These are phyloP conservation scores for Rhingia rostrata DNA, from an alignment of 2,888 invertebrate genomes.

Conservation along the genomic window DNA sequence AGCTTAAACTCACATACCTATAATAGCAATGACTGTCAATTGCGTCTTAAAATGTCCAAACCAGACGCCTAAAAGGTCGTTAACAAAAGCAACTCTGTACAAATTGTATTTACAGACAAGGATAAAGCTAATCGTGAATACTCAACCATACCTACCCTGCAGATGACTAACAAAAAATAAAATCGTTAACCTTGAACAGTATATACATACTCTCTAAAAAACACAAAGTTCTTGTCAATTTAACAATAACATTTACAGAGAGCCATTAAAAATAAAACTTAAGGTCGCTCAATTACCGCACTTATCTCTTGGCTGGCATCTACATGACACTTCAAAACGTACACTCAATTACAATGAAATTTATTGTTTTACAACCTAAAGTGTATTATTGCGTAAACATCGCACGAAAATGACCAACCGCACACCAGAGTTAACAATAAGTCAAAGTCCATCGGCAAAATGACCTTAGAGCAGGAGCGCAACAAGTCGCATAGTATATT, in stretches of 20 bases:
- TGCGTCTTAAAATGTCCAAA: too few species aligned
- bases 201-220: constrained; percentile 3
- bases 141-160: not conserved
- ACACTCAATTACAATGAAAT: constrained; percentile 37
- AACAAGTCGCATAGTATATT: constrained; percentile 36
- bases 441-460: constrained; percentile 34
- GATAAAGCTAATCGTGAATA: not conserved
- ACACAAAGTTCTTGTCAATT: constrained; percentile 25
- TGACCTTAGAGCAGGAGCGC: constrained; percentile 61
- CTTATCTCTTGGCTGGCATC: constrained; percentile 58
- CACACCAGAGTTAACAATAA: constrained; percentile 31
- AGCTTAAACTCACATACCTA: too few species aligned
- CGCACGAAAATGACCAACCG: constrained; percentile 56
- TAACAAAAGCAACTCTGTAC: not conserved
- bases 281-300: constrained; percentile 54
- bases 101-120: not conserved
- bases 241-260: constrained; percentile 15
- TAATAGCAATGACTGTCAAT: too few species aligned
- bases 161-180: not conserved
- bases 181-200: not conserved
- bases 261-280: constrained; percentile 49
- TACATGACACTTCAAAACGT: constrained; percentile 49
- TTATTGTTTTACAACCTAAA: constrained; percentile 55
- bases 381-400: constrained; percentile 62
- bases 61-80: too few species aligned